Base-by-base conservation (phyloP, 2,113 vertebrate species). In the Misgurnus mizolepis region DNA sequence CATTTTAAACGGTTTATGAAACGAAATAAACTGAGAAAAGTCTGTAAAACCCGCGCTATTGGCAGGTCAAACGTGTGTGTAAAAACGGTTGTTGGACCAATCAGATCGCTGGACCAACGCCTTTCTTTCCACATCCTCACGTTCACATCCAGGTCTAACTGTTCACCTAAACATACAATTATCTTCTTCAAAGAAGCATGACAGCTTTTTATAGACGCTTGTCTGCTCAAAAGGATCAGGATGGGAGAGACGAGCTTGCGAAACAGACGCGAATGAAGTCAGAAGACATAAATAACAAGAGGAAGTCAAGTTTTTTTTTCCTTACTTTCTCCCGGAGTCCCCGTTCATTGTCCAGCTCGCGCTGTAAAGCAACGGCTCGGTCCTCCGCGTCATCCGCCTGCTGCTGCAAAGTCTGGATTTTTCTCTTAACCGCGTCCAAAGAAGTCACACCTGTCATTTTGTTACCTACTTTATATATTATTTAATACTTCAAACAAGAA, bases 361-460 rank as follows among this genome's bases (percentile, higher is more conserved):
- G 93, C 93, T 98, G 97, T 81, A 97, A 92, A 80, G 88, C 86
- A 90, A 97, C 93, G 76, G 97, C 95, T 78, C 95, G 94, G 74
- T 97, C 96, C 88, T 98, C 97, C 41, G 96, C 97, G 87, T 97
- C 95, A 90, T 98, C 97, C 67, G 96, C 97, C 91, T 98, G 96
- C 91, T 96, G 96, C 92, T 98, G 97, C 92, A 98, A 94, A 91
- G 93, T 94, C 92, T 97, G 96, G 91, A 98, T 98, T 94, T 99
- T 98, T 90, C 96, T 95, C 90, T 98, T 97, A 84, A 98, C 97
- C 39, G 96, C 95, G 83, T 98, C 97, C 94, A 98, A 88, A 86
- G 96, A 98, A 91, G 94, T 97, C 84, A 94, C 84, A 89, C 95
- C 91, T 89, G 96, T 95, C 96, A 98, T 98, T 68, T 49, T 34